These are phyloP conservation scores for Bryconaethiops microstoma DNA, from an alignment of 2,797 vertebrate genomes.

Conservation along the genomic window DNA sequence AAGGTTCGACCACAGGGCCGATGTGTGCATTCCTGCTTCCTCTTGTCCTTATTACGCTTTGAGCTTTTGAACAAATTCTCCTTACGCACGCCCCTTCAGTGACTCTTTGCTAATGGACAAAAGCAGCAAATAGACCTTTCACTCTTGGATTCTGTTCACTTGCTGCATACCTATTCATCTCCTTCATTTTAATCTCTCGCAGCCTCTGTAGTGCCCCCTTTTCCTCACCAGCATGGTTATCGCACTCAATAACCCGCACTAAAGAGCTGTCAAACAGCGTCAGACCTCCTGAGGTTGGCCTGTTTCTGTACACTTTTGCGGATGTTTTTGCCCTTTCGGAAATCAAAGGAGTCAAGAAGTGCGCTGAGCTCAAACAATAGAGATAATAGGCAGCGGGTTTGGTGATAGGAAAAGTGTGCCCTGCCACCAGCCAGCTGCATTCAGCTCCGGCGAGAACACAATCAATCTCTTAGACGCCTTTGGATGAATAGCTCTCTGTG, in stretches of 20 bases:
- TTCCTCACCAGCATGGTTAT: constrained; percentile 10
- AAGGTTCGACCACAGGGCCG: constrained; percentile 1
- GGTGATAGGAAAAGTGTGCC: constrained; percentile 38
- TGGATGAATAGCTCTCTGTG: constrained; percentile 41
- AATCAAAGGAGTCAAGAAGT: constrained; percentile 48
- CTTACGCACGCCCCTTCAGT: not conserved
- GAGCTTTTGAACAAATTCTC: not conserved
- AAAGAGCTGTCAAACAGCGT: constrained; percentile 28
- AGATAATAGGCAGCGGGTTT: constrained; percentile 49
- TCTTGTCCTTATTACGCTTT: not conserved
- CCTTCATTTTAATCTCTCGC: constrained; percentile 5
- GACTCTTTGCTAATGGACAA: constrained; percentile 1
- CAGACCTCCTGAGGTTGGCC: constrained; percentile 22
- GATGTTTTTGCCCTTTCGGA: constrained; percentile 53
- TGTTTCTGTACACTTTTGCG: constrained; percentile 12
- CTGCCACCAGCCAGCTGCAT: constrained; percentile 41
- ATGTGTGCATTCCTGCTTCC: constrained; percentile 16
- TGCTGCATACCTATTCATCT: constrained; percentile 13
- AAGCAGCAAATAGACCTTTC: not conserved
- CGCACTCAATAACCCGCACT: constrained; percentile 23
- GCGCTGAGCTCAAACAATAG: constrained; percentile 45
- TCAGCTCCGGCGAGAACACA: constrained; percentile 46
- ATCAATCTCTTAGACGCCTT: constrained; percentile 50
- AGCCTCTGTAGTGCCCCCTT: not conserved
- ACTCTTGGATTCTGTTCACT: not conserved